Base-by-base conservation (phyloP, 2,888 invertebrate species). In the Unio pictorum region DNA sequence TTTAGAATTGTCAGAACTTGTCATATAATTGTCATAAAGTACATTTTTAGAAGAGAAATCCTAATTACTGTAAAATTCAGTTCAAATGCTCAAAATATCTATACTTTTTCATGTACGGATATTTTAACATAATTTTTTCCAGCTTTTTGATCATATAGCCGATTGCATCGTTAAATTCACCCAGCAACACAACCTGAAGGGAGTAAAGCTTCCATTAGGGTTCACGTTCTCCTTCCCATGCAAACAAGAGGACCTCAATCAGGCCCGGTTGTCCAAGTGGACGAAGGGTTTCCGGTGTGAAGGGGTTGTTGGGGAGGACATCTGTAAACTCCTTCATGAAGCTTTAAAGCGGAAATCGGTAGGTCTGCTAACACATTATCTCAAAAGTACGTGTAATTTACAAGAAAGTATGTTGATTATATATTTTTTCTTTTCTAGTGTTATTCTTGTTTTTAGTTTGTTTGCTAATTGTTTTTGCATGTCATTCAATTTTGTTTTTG, bases 191-290 rank as follows among this genome's bases (percentile, higher is more conserved):
- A 93, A 87, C 66, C 66, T 86, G 61, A 73, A 70, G 30, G 91
- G 94, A 68, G 94, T 82, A 57, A 76, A 68, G 30, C 91, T 98
- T 76, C 96, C 97, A 0, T 92, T 98, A 74, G 97, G 98, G 18
- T 98, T 98, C 91, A 98, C 98, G 23, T 98, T 98, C 91, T 97
- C 97, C 86, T 98, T 98, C 89, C 98, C 98, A 0, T 92, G 97
- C 81, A 92, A 92, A 78, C 97, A 97, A 90, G 91, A 94, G 82
- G 96, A 97, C 1, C 92, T 98, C 30, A 96, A 96, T 5, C 94
- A 94, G 87, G 97, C 97, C 30, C 90, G 94, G 59, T 92, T 98
- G 64, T 95, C 95, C 83, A 93, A 94, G 66, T 98, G 98, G 98
- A 98, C 98, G 55, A 98, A 98, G 91, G 97, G 97, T 8, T 98